Percentiles rank a stretch among this genome's conserved stretches.
These are phyloP conservation scores for Eulithis prunata DNA, from an alignment of 2,888 invertebrate species.

Conservation along the genomic window DNA sequence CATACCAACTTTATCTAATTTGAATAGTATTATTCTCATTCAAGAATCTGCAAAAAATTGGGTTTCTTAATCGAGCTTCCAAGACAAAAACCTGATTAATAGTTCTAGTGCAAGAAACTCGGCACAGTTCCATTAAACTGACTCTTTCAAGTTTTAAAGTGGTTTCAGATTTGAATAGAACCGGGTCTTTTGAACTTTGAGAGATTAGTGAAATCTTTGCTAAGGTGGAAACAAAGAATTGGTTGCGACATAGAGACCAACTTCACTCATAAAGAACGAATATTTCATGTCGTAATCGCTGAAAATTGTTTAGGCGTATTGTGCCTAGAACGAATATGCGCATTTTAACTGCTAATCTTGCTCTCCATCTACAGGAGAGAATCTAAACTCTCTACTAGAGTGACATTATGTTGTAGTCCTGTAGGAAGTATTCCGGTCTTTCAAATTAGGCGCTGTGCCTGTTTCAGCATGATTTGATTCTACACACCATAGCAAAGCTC, in stretches of 20 bases:
- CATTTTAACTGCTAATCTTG: too few relatives aligned
- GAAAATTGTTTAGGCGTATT: too few relatives aligned
- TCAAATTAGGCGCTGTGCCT: not conserved
- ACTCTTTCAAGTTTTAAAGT: constrained; percentile 22
- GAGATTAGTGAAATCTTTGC: not conserved
- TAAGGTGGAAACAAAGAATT: not conserved
- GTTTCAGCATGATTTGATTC: too few relatives aligned
- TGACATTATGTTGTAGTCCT: too few relatives aligned
- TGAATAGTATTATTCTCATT: constrained; percentile 2
- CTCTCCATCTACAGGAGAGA: too few relatives aligned
- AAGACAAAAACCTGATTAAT: constrained; percentile 10
- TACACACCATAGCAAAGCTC: too few relatives aligned
- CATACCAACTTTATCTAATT: not conserved
- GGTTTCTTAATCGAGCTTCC: constrained; percentile 3
- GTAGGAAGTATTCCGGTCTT: too few relatives aligned
- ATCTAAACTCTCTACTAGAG: too few relatives aligned
- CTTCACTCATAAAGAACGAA: too few relatives aligned
- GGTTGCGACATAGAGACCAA: too few relatives aligned
- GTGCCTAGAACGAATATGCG: too few relatives aligned
- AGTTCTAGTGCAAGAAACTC: constrained; percentile 15
- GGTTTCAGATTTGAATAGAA: constrained; percentile 16
- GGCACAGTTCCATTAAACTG: constrained; percentile 7
- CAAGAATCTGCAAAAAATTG: not conserved
- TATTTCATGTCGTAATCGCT: too few relatives aligned
- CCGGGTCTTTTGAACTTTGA: constrained; percentile 2